These are phyloP conservation scores for Cremastobaeus sp. DNA, from an alignment of 2,888 invertebrate genomes.

Conservation along the genomic window DNA sequence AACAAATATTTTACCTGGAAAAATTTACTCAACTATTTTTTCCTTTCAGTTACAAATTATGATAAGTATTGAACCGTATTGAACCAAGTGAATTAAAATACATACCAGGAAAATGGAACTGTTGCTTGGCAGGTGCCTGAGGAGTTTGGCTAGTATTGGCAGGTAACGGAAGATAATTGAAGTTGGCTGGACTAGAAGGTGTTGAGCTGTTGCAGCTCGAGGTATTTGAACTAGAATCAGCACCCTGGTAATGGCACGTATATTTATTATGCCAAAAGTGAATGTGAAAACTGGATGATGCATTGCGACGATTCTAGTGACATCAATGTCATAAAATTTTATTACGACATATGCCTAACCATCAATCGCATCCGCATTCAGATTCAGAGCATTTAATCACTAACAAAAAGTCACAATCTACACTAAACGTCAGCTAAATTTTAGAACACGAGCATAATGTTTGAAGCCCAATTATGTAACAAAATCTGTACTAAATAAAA, in stretches of 20 bases:
- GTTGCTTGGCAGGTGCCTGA: constrained; percentile 80
- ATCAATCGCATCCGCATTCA: constrained; percentile 40
- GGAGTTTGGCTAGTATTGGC: constrained; percentile 79
- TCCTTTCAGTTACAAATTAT: too few species aligned
- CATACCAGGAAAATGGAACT: constrained; percentile 89
- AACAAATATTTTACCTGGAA: too few species aligned
- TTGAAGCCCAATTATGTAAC: too few species aligned
- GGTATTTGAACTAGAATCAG: constrained; percentile 94
- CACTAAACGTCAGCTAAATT: too few species aligned
- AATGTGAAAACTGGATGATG: constrained; percentile 66
- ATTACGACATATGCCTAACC: constrained; percentile 49
- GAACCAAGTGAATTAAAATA: constrained; percentile 36
- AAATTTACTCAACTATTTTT: too few species aligned
- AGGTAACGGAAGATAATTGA: too few species aligned
- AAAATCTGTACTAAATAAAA: too few species aligned
- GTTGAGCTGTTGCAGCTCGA: constrained; percentile 98
- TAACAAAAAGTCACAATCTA: too few species aligned
- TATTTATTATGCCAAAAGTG: constrained; percentile 67
- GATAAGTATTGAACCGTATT: too few species aligned
- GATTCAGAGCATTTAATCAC: constrained; percentile 52
- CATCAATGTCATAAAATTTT: constrained; percentile 63
- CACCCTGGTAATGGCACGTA: constrained; percentile 80
- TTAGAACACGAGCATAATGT: too few species aligned
- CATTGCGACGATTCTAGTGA: constrained; percentile 65
- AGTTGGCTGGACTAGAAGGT: constrained; percentile 96